phyloP scores from a whole-genome alignment of 2,113 vertebrate species.

The Otus sunia region DNA sequence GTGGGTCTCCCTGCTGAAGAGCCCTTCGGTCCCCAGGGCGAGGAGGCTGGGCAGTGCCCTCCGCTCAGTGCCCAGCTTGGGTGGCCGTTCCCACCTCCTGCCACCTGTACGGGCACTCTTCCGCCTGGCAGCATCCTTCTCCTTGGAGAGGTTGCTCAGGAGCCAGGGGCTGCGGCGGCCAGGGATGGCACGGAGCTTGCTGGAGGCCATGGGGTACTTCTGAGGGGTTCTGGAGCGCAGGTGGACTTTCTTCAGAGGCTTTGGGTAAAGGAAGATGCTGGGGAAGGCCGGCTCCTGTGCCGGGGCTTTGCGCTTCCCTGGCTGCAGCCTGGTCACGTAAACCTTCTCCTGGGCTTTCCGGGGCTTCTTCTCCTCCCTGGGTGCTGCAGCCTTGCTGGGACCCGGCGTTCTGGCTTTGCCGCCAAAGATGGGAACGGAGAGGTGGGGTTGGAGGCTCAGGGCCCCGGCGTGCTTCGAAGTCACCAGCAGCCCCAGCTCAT shows the following conservation, averaged over 20 bases:
- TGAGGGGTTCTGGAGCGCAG: conserved; percentile 69
- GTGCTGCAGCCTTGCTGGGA: not conserved
- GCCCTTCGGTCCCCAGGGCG: not conserved
- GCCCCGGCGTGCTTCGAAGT: conserved; percentile 59
- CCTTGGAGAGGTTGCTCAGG: conserved; percentile 63
- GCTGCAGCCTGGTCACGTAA: conserved; percentile 89
- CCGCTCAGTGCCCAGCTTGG: not conserved
- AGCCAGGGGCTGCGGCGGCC: conserved; percentile 47
- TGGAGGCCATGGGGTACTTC: not conserved
- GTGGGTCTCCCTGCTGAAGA: not conserved
- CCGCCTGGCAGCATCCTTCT: not conserved
- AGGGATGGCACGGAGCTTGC: not conserved
- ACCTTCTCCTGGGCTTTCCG: conserved; percentile 81
- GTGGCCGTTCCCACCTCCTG: conserved; percentile 32
- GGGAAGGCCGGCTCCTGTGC: conserved; percentile 73
- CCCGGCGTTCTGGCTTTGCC: conserved; percentile 70
- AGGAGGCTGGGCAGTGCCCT: conserved; percentile 4
- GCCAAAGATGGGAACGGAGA: conserved; percentile 75
- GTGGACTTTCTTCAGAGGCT: conserved; percentile 76
- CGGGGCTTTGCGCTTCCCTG: conserved; percentile 60
- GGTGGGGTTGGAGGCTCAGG: conserved; percentile 66
- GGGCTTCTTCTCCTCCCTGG: not conserved
- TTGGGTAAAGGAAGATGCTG: conserved; percentile 84
- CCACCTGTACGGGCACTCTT: not conserved
- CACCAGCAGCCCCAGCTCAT: not conserved